These are phyloP conservation scores for Bursaphelenchus okinawaensis DNA, from an alignment of 2,888 invertebrate species.

Conservation along the genomic window DNA sequence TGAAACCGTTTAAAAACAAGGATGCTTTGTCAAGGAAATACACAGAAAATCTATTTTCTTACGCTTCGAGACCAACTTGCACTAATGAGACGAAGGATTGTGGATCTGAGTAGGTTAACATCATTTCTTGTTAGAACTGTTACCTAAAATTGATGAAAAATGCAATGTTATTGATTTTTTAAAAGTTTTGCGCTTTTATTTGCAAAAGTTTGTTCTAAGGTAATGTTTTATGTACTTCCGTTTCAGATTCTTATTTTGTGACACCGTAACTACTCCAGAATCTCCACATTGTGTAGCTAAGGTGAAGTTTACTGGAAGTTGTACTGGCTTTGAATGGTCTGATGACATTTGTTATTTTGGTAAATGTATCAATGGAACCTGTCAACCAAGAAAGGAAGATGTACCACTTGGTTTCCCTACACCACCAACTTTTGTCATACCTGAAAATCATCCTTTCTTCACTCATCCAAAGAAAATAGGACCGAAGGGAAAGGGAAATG, in stretches of 20 bases:
- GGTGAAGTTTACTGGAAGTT: constrained; percentile 44
- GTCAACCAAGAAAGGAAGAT: constrained; percentile 5
- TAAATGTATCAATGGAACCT: constrained; percentile 37
- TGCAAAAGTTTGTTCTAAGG: background rate
- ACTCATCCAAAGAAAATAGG: too few relatives aligned
- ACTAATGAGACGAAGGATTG: constrained; percentile 21
- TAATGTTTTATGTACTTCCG: background rate
- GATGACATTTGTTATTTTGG: constrained; percentile 43
- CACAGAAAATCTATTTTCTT: constrained; percentile 48
- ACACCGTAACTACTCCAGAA: constrained; percentile 26
- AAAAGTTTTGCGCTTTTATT: background rate
- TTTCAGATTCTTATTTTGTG: constrained; percentile 50
- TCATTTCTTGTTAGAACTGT: too few relatives aligned
- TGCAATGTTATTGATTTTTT: too few relatives aligned
- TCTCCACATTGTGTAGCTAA: constrained; percentile 42
- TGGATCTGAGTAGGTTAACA: constrained; percentile 27
- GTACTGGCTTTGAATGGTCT: constrained; percentile 46
- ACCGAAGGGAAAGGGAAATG: too few relatives aligned
- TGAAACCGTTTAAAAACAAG: constrained; percentile 28
- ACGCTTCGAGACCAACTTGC: constrained; percentile 40
- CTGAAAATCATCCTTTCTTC: too few relatives aligned
- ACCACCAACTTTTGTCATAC: background rate
- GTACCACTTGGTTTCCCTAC: background rate
- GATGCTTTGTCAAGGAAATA: constrained; percentile 46
- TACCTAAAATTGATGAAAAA: too few relatives aligned